Base-by-base conservation (phyloP, 2,797 vertebrate genomes). In the Tapirus indicus region DNA sequence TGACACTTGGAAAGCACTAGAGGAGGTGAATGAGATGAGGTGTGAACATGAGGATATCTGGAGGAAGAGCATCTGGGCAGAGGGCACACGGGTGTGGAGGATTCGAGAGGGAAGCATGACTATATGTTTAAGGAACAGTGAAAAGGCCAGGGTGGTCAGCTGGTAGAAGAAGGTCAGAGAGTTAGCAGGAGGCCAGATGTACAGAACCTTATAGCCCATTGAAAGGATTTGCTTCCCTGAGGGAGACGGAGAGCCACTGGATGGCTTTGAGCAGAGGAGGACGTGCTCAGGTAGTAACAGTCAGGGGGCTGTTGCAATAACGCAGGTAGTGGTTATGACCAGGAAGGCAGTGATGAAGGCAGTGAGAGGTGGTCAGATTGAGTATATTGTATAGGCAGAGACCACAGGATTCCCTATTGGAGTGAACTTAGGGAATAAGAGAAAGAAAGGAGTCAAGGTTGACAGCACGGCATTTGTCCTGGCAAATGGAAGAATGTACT, bases 241-340 rank as follows among this genome's bases (percentile, higher is more conserved):
- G 54, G 38, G 9, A 23, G 17, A 68, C 7, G 35, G 23, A 35
- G 27, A 74, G 23, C 1, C 1, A 0, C 2, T 1, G 7, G n/a
- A 47, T 21, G 20, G 23, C 27, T 62, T 68, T 25, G n/a, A 69
- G 38, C 14, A 69, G 64, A 56, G 13, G 21, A 88, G 52, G 38
- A 38, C 38, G 4, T 21, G 13, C 18, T 32, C 60, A 23, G 18
- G 5, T 52, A 16, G 58, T 86, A 52, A 64, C 14, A 11, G 10
- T 47, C 25, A 68, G 20, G 75, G 79, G 49, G 25, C 14, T 75
- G 6, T 35, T 47, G 8, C 13, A n/a, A 6, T 29, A 49, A 74
- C 21, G 3, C 35, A 60, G 7, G 60, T 49, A 44, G 49, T 13
- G n/a, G 14, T 60, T 47, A 41, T 23, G 13, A 23, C 13, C 32